phyloP scores from a whole-genome alignment of 2,113 vertebrate species.

The Mobula birostris region DNA sequence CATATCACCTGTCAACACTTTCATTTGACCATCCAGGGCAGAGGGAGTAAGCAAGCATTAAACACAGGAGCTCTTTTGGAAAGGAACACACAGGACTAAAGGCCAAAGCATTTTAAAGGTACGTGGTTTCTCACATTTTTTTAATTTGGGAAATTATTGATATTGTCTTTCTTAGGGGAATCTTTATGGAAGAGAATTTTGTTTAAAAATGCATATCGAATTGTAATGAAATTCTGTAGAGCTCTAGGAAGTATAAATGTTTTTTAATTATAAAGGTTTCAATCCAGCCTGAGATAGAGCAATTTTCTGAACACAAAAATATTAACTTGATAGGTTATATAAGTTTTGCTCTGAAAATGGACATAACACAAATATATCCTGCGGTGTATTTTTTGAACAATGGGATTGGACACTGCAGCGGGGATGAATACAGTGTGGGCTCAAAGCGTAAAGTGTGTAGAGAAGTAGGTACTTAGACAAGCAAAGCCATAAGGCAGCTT shows the following conservation, averaged over 20 bases:
- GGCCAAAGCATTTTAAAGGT: neutral
- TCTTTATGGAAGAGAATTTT: neutral
- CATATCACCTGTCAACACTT: conserved; percentile 9
- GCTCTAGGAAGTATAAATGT: neutral
- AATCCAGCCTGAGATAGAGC: neutral
- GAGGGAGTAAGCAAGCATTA: neutral
- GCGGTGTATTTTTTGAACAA: neutral
- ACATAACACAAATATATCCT: neutral
- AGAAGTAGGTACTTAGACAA: neutral
- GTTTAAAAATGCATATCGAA: neutral
- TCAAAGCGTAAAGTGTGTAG: neutral
- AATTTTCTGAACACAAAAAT: neutral
- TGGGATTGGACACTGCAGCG: neutral
- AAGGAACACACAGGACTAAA: neutral
- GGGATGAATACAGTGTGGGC: neutral
- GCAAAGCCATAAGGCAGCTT: neutral
- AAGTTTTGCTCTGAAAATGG: neutral
- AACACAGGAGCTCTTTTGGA: neutral
- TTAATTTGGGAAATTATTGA: neutral
- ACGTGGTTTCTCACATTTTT: neutral
- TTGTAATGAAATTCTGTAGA: neutral
- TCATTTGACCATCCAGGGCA: neutral
- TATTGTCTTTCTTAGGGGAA: neutral
- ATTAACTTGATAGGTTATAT: neutral
- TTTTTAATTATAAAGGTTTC: neutral